These are phyloP conservation scores for Chamaedrilus cognettii DNA, from an alignment of 2,888 invertebrate species.

Conservation along the genomic window DNA sequence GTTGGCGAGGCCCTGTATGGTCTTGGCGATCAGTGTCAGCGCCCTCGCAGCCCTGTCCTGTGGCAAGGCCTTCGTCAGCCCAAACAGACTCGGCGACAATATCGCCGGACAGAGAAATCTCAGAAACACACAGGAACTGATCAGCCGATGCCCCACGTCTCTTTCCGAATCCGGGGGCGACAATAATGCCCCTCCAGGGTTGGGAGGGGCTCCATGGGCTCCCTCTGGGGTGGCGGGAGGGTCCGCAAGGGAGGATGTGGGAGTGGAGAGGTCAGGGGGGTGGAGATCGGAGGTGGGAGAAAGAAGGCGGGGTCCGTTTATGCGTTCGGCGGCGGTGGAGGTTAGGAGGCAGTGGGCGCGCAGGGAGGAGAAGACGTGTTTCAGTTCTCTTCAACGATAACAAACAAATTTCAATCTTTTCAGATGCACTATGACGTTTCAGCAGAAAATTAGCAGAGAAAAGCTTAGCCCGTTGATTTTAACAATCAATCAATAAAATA, in stretches of 20 bases:
- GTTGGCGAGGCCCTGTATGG: slow-evolving; percentile 91
- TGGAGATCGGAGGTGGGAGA: no score
- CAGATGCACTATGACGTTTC: no score
- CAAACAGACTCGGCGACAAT: slow-evolving; percentile 87
- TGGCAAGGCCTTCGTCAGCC: slow-evolving; percentile 86
- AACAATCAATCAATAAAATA: no score
- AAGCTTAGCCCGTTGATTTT: no score
- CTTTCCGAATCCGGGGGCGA: no score
- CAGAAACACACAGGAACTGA: slow-evolving; percentile 91
- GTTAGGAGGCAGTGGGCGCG: not conserved
- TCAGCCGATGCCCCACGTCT: slow-evolving; percentile 88
- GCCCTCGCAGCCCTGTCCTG: slow-evolving; percentile 87
- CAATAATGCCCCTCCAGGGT: no score
- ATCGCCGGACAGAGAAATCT: slow-evolving; percentile 95
- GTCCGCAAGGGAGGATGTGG: no score
- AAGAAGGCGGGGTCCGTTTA: no score
- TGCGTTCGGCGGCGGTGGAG: not conserved
- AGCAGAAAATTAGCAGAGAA: no score
- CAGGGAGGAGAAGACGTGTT: slow-evolving; percentile 1
- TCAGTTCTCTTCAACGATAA: slow-evolving; percentile 3
- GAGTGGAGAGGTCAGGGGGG: no score
- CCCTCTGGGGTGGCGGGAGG: no score
- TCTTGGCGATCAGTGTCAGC: slow-evolving; percentile 90
- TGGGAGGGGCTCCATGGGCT: no score
- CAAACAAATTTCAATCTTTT: not conserved